A percentile compares a stretch with the other conserved stretches of the same genome.
Evolutionary conservation across 2,888 invertebrate genomes (phyloP).

Genomic region (Agrochola lychnidis): DNA sequence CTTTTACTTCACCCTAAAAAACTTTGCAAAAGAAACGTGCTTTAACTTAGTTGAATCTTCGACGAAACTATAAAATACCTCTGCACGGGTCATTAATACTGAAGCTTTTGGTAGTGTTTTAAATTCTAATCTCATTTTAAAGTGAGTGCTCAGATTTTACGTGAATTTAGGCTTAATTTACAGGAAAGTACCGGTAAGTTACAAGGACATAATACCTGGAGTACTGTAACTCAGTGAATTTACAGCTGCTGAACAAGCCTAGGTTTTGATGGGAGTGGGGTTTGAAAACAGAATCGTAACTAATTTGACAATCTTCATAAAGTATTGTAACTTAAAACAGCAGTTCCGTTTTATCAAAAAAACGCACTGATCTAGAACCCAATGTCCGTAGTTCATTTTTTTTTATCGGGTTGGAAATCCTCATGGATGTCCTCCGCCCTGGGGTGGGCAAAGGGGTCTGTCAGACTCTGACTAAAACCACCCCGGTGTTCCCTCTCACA

Average conservation of each 20-base stretch:
- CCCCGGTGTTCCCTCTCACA: no score
- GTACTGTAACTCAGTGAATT: neutral
- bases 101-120: constrained; percentile 39
- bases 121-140: constrained; percentile 51
- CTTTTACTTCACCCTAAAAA: constrained; percentile 71
- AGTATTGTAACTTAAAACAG: neutral
- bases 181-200: neutral
- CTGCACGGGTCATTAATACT: constrained; percentile 58
- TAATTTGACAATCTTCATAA: neutral
- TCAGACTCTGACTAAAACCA: no score
- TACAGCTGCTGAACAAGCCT: neutral
- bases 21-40: constrained; percentile 66
- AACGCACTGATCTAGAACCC: neutral
- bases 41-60: constrained; percentile 61
- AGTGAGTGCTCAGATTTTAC: constrained; percentile 20
- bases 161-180: constrained; percentile 1
- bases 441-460: no score
- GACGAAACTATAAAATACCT: constrained; percentile 66
- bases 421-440: no score
- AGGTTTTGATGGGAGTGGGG: neutral
- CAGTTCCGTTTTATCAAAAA: neutral
- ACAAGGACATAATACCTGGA: no score
- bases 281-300: neutral
- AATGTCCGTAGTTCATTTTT: no score
- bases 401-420: no score